Evolutionary conservation across 2,888 invertebrate species (phyloP), one percentile per base, ranked within the genome.

Genomic region (Orthonychiurus folsomi): DNA sequence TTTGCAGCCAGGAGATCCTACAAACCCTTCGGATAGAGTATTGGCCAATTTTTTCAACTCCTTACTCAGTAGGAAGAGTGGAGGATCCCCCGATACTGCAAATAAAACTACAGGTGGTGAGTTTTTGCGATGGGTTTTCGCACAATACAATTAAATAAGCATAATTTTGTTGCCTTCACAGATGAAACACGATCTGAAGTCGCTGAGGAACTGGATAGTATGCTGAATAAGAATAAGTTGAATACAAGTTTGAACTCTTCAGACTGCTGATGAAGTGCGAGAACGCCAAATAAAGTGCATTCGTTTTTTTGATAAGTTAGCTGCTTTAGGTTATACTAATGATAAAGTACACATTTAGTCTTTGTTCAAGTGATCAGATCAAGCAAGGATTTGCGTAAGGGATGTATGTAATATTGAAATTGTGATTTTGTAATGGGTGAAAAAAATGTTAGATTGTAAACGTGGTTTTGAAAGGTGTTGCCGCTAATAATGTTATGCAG

Each of bases 31-130:
- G 66, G 95, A 95, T 80, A 93, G 94, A 65, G 94, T 96, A 61
- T 80, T 97, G 68, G 96, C 96, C 15, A 96, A 90, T 80, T 97
- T 97, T 84, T 97, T 97, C 82, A 96, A 96, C 81, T 95, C 95
- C 68, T 82, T 97, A 75, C 84, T 97, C 74, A 89, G 89, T 80
- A 96, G 95, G 84, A 94, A 94, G 81, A 86, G 90, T 48, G 89
- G 88, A 50, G 81, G 85, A 52, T 83, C 85, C 24, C 83, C 84
- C 20, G 79, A 65, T 56, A 63, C 76, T 18, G 78, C 80, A 26
- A 80, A 82, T n/a, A 78, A 81, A 61, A 78, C 82, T 56, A 79
- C 80, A 50, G 79, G 80, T 66, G 76, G 24, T 37, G 21, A 47
- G 58, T 47, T 21, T 12, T 12, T 15, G 9, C 5, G 37, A 37